Evolutionary conservation across 2,888 invertebrate genomes (phyloP), one percentile per base, ranked within the genome.

Genomic region (Polydesmus complanatus): DNA sequence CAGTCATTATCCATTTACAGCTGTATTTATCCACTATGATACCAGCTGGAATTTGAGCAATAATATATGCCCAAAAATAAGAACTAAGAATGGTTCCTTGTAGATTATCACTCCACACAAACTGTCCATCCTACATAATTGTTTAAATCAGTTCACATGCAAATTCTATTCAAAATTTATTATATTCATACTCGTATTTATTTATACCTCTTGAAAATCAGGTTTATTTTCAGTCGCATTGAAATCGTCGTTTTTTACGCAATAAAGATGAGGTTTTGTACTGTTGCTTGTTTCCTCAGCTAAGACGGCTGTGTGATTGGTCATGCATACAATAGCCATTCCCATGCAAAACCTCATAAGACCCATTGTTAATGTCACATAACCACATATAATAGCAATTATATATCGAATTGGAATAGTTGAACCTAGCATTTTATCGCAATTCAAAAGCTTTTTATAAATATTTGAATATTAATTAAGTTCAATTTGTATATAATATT

Each of bases 1-100:
- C 82, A 69, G 85, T 83, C 84, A 89, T 88, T 67, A 91, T 83
- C 85, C 88, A 88, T 77, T 88, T 91, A 1, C 90, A 92, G 11
- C 92, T 91, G 70, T 85, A 81, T 59, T 83, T 74, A 73, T 89
- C 90, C 0, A 92, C 86, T 62, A 91, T 74, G 59, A 84, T 79
- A 1, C 86, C 90, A 50, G 88, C 83, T 25, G 83, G 84, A 61
- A 86, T 73, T 73, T 90, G 85, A 0, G 88, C 86, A 0, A 88
- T 73, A 61, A 90, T 79, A 71, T 90, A 91, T 3, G 90, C 90
- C 84, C 86, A 87, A 72, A 91, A 91, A 70, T 90, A 91, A 37
- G 88, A 83, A 67, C 86, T 85, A 21, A 90, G 78, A 26, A 91
- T 79, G 25, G 83, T 77, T 26, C 88, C 88, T 72, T 88, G 87